Percentiles rank a stretch among this genome's conserved stretches.
These are phyloP conservation scores for Lamprotornis superbus DNA, from an alignment of 2,113 vertebrate species.

Conservation along the genomic window DNA sequence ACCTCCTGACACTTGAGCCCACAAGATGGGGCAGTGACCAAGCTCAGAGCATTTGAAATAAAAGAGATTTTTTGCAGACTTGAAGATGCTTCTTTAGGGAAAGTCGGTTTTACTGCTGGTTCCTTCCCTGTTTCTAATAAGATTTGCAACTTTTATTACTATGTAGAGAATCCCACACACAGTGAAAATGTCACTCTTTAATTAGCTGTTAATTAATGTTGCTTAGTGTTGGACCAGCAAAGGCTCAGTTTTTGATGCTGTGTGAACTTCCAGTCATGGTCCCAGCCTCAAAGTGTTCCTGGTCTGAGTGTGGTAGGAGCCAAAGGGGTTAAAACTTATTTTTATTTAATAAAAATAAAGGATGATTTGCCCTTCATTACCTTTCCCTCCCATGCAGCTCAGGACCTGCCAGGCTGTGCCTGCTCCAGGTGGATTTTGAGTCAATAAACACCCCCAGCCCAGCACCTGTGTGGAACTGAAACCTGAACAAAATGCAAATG, in stretches of 20 bases:
- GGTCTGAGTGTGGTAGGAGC: not conserved
- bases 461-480: not conserved
- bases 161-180: not conserved
- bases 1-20: not conserved
- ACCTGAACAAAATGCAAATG: not conserved
- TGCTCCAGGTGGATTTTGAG: not conserved
- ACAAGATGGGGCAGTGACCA: not conserved
- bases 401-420: not conserved
- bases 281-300: not conserved
- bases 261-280: not conserved
- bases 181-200: not conserved
- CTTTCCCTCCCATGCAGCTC: not conserved
- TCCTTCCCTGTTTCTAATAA: not conserved
- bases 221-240: not conserved
- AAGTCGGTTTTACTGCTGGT: not conserved
- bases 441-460: not conserved
- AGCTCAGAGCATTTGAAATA: not conserved
- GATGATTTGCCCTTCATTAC: not conserved
- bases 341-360: not conserved
- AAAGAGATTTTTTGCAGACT: not conserved
- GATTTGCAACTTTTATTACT: not conserved
- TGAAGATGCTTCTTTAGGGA: not conserved
- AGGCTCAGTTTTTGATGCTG: fast-evolving
- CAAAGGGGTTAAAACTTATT: not conserved
- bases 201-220: not conserved